phyloP scores from a whole-genome alignment of 2,113 vertebrate genomes.

The Limnothrissa miodon region DNA sequence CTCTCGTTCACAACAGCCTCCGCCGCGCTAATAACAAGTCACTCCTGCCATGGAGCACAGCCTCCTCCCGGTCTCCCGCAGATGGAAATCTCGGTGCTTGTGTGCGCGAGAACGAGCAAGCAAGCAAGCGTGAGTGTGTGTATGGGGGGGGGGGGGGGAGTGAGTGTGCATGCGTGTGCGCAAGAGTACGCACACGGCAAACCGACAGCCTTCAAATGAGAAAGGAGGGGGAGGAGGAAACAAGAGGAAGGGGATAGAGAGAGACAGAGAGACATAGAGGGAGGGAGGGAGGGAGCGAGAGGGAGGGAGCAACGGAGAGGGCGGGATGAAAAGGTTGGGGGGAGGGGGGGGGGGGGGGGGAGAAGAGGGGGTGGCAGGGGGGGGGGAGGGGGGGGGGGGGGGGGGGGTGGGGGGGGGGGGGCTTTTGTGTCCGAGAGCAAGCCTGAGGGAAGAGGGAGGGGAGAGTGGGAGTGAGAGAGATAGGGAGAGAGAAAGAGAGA shows the following conservation, averaged over 20 bases:
- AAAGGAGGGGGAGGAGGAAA: conserved; percentile 13
- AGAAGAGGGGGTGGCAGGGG: no score
- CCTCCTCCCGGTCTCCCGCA: background rate
- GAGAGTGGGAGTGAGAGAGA: background rate
- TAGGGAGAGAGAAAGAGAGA: conserved; percentile 15
- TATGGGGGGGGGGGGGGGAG: conserved; percentile 2
- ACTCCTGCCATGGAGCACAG: conserved; percentile 31
- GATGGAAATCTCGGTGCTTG: background rate
- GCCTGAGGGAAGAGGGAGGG: conserved; percentile 21
- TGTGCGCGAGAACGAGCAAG: background rate
- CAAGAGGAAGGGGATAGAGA: background rate
- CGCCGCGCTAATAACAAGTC: conserved; percentile 10
- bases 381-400: background rate
- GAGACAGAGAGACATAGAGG: background rate
- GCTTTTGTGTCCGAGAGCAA: conserved; percentile 34
- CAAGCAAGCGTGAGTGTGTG: background rate
- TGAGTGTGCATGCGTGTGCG: background rate
- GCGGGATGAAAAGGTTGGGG: background rate
- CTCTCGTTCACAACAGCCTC: background rate
- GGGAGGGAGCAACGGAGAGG: background rate
- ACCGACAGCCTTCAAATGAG: conserved; percentile 23
- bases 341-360: background rate
- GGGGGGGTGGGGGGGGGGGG: background rate
- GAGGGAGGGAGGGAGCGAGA: background rate
- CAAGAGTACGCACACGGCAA: conserved; percentile 15